phyloP scores from a whole-genome alignment of 2,888 invertebrate genomes.

The Mimas tiliae region DNA sequence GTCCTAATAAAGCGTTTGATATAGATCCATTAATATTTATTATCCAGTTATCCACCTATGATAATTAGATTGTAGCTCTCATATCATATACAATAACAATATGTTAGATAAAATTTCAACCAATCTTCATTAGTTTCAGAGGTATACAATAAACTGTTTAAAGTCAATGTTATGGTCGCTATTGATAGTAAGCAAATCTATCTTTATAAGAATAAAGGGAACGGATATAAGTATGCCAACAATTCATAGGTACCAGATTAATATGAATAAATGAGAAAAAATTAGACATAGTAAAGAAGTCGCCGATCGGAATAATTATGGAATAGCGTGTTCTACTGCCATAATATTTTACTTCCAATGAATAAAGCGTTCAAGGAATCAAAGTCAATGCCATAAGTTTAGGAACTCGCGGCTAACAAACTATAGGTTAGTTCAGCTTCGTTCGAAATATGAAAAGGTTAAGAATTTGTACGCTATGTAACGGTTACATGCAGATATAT shows the following conservation, averaged over 20 bases:
- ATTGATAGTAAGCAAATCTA: too few relatives aligned
- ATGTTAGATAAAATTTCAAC: neutral
- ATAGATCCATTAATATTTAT: neutral
- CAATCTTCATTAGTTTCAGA: neutral
- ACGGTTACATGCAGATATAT: slow-evolving; percentile 48
- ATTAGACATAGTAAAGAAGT: too few relatives aligned
- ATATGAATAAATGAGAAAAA: too few relatives aligned
- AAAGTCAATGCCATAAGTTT: neutral
- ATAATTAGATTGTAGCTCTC: neutral
- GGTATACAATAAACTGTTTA: too few relatives aligned
- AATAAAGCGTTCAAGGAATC: neutral
- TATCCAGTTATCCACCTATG: neutral
- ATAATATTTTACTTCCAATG: neutral
- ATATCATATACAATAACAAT: neutral
- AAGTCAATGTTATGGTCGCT: too few relatives aligned
- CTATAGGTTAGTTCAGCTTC: slow-evolving; percentile 44
- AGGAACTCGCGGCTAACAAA: slow-evolving; percentile 23
- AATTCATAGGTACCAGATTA: too few relatives aligned
- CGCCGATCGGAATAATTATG: too few relatives aligned
- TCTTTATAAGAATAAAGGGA: too few relatives aligned
- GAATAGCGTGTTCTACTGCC: neutral
- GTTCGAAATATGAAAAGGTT: slow-evolving; percentile 59
- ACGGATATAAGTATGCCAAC: too few relatives aligned
- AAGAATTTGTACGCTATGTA: slow-evolving; percentile 59
- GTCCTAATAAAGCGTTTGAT: neutral